Evolutionary conservation across 2,888 invertebrate genomes (phyloP).

Genomic region (Netelia virgata): DNA sequence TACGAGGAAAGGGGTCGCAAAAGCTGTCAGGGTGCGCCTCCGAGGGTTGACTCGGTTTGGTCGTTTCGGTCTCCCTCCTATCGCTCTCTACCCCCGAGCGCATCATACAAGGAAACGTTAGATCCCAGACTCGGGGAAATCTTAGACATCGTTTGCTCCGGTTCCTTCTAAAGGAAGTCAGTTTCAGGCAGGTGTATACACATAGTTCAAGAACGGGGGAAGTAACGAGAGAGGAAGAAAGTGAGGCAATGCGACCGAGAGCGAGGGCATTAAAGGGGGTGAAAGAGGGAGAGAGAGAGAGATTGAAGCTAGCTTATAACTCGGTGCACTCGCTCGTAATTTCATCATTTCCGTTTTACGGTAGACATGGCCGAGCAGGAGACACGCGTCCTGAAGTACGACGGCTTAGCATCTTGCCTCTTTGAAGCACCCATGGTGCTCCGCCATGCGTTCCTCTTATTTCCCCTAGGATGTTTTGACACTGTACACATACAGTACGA

Average conservation of each 20-base stretch:
- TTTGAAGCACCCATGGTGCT: slow-evolving; percentile 66
- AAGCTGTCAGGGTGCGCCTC: slow-evolving; percentile 5
- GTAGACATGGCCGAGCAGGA: slow-evolving; percentile 70
- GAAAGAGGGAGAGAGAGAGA: slow-evolving; percentile 10
- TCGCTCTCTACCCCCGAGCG: neutral
- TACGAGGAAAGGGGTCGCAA: neutral
- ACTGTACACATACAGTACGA: slow-evolving; percentile 56
- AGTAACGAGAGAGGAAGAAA: neutral
- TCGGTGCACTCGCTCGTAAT: slow-evolving; percentile 74
- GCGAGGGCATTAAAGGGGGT: slow-evolving; percentile 57
- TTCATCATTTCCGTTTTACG: slow-evolving; percentile 77
- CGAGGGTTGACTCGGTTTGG: slow-evolving; percentile 23
- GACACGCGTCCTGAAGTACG: slow-evolving; percentile 70
- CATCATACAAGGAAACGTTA: slow-evolving; percentile 31
- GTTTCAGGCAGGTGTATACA: slow-evolving; percentile 32
- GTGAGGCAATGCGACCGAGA: slow-evolving; percentile 32
- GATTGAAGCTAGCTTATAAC: slow-evolving; percentile 66
- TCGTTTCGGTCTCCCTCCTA: neutral
- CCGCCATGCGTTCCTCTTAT: slow-evolving; percentile 44
- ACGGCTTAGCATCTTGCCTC: slow-evolving; percentile 63
- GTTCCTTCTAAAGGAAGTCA: slow-evolving; percentile 27
- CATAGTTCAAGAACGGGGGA: slow-evolving; percentile 14
- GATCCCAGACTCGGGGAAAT: slow-evolving; percentile 6
- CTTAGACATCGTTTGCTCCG: slow-evolving; percentile 2
- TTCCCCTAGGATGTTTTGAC: slow-evolving; percentile 72